These are phyloP conservation scores for Linyphia triangularis DNA, from an alignment of 2,888 invertebrate genomes.

Conservation along the genomic window DNA sequence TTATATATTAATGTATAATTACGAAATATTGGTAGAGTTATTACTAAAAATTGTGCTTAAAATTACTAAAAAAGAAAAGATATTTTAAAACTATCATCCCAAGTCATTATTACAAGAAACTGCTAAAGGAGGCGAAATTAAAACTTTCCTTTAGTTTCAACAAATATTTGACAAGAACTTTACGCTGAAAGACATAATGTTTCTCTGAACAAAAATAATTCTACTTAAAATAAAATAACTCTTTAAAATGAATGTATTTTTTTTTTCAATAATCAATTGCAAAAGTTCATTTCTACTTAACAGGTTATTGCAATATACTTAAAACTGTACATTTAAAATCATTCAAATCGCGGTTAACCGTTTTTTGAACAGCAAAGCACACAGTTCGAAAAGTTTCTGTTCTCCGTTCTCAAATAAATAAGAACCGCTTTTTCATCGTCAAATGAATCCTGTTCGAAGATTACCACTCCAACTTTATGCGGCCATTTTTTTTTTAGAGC, in stretches of 20 bases:
- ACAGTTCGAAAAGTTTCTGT: conserved; percentile 20
- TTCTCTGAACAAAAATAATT: not conserved
- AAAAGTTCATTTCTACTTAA: not conserved
- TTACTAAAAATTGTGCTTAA: too few species aligned
- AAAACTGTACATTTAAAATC: conserved; percentile 2
- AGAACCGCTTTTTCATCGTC: conserved; percentile 16
- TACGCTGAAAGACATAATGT: not conserved
- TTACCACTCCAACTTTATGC: conserved; percentile 51
- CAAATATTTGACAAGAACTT: not conserved
- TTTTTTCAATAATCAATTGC: not conserved
- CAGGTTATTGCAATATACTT: not conserved
- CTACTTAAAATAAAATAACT: not conserved
- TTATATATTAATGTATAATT: too few species aligned
- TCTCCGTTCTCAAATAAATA: not conserved
- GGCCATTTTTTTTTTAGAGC: conserved; percentile 55
- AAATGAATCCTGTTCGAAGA: conserved; percentile 22
- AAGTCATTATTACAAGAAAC: too few species aligned
- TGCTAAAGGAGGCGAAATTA: not conserved
- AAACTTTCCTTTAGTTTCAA: too few species aligned
- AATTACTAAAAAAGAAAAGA: too few species aligned
- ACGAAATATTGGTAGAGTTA: too few species aligned
- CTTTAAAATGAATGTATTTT: not conserved
- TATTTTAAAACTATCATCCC: too few species aligned
- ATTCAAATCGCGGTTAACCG: conserved; percentile 42
- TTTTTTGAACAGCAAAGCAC: conserved; percentile 67